Percentiles rank a stretch among this genome's conserved stretches.
These are phyloP conservation scores for Euproctis similis DNA, from an alignment of 2,888 invertebrate genomes.

Conservation along the genomic window DNA sequence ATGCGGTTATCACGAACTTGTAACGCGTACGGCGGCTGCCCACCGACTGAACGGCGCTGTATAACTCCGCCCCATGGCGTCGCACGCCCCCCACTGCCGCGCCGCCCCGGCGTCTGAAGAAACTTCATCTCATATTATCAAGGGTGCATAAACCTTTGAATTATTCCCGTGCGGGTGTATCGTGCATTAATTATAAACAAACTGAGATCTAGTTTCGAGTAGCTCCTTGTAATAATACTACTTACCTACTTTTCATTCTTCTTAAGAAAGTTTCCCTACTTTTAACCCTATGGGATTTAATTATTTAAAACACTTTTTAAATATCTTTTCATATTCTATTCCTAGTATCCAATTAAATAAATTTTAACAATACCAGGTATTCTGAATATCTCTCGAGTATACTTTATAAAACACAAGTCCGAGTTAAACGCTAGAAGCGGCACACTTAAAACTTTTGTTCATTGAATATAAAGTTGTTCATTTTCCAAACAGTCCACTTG, in stretches of 20 bases:
- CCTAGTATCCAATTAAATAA: slow-evolving; percentile 5
- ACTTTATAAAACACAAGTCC: slow-evolving; percentile 10
- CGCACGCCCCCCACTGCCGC: slow-evolving; percentile 53
- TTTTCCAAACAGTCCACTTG: slow-evolving; percentile 24
- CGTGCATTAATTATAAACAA: slow-evolving; percentile 62
- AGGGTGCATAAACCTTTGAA: slow-evolving; percentile 69
- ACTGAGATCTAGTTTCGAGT: slow-evolving; percentile 43
- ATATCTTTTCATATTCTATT: slow-evolving; percentile 5
- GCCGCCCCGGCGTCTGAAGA: slow-evolving; percentile 60
- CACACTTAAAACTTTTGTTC: slow-evolving; percentile 26
- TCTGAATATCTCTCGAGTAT: slow-evolving; percentile 13
- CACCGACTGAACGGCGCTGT: slow-evolving; percentile 64
- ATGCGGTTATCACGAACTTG: slow-evolving; percentile 38
- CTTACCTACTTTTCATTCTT: slow-evolving; percentile 21
- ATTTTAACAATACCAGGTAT: slow-evolving; percentile 4
- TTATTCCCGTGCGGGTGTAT: slow-evolving; percentile 62
- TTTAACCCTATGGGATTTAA: slow-evolving; percentile 11
- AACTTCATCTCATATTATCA: slow-evolving; percentile 71
- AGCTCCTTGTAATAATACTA: slow-evolving; percentile 26
- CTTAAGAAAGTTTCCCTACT: slow-evolving; percentile 8
- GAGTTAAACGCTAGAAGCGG: slow-evolving; percentile 15
- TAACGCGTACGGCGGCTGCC: slow-evolving; percentile 61
- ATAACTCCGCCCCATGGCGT: slow-evolving; percentile 62
- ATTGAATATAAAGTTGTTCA: slow-evolving; percentile 31
- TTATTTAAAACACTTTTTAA: slow-evolving; percentile 6